These are phyloP conservation scores for Bungarus multicinctus DNA, from an alignment of 2,113 vertebrate genomes.

Conservation along the genomic window DNA sequence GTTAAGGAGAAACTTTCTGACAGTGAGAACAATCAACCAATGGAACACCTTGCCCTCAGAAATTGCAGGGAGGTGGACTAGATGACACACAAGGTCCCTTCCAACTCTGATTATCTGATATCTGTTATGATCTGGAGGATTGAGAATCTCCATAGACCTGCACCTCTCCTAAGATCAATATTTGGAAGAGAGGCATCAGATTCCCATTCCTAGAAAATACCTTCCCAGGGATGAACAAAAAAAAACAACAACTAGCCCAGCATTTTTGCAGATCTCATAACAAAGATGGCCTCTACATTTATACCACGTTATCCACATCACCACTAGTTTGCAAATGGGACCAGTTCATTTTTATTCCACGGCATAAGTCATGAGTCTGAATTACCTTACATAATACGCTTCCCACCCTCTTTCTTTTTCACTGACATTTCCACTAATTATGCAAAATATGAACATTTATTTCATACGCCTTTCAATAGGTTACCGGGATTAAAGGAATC, in stretches of 20 bases:
- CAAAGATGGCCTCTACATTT: neutral
- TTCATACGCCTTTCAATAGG: slow-evolving; percentile 40
- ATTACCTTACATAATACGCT: neutral
- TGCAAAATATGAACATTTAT: slow-evolving; percentile 32
- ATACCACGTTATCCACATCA: neutral
- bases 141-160: neutral
- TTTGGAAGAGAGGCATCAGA: neutral
- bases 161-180: neutral
- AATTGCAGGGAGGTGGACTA: too few relatives aligned
- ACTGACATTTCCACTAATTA: slow-evolving; percentile 26
- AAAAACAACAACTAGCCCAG: neutral
- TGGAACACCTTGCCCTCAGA: too few relatives aligned
- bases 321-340: neutral
- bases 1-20: too few relatives aligned
- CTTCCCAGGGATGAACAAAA: neutral
- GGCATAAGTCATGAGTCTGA: neutral
- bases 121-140: too few relatives aligned
- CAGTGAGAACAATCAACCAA: too few relatives aligned
- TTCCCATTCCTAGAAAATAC: neutral
- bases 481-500: slow-evolving; percentile 27
- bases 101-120: too few relatives aligned
- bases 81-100: too few relatives aligned
- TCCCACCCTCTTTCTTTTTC: slow-evolving; percentile 30
- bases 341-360: neutral
- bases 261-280: neutral